Evolutionary conservation across 2,113 vertebrate species (phyloP), one percentile per base, ranked within the genome.

Genomic region (Anhinga anhinga): DNA sequence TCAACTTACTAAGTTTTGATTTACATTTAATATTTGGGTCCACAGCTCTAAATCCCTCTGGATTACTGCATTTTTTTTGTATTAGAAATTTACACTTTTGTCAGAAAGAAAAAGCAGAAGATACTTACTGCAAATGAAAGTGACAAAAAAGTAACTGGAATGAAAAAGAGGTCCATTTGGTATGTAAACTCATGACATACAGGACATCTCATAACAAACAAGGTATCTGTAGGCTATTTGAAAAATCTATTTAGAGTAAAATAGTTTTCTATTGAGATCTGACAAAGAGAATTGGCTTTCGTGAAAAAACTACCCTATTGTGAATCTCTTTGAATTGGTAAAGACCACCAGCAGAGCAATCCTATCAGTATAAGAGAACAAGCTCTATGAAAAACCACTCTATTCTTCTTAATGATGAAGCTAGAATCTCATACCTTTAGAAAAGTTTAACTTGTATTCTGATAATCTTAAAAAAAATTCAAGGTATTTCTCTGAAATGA

Each of bases 1-100:
- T 93, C 92, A 93, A 96, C 10, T 82, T 82, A 79, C 95, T 66
- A 86, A 66, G 11, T 97, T 97, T 97, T 96, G 65, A 96, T 96
- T 97, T 95, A 91, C 88, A 94, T 86, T 95, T 94, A 96, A 85
- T 93, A 90, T 63, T 79, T 50, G 55, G 40, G 66, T 93, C 90
- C 73, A 63, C 58, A 85, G 79, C 27, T 55, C 79, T 73, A 94
- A 79, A 89, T 91, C 67, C 80, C 49, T 89, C 69, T 84, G 82
- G 36, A 93, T 95, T 92, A 85, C 56, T 30, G 83, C 30, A 58
- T 34, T 26, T 40, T 32, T 22, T 82, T 93, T 93, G 96, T 9
- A 90, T 69, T 80, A 72, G 62, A 79, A 95, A 88, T 91, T 61
- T 71, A 90, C 71, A 82, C 72, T 92, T 93, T 62, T 61, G 40